Evolutionary conservation across 2,113 vertebrate species (phyloP), one percentile per base, ranked within the genome.

Genomic region (Polypterus senegalus): DNA sequence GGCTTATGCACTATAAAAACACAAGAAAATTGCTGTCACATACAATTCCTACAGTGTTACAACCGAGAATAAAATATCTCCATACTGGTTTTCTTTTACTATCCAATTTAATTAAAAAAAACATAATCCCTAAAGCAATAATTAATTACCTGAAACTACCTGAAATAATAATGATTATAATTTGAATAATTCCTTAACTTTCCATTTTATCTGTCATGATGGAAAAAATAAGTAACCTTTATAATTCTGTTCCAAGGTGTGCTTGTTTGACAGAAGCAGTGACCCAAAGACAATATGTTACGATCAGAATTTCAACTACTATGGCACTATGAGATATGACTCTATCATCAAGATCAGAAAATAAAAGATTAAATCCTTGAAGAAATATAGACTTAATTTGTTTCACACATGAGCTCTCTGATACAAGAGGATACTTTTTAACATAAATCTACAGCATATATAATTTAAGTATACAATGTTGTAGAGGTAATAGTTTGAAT

Each of bases 191-290:
- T 27, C 27, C 27, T 27, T 27, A 27, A 57, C 4, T 57, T 57
- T 10, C 54, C 6, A 55, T 55, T 55, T 8, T 55, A 55, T 55
- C 43, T 55, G 9, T 27, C 54, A 2, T 88, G 83, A 91, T 83
- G 86, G 91, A 93, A 91, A 94, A 94, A 86, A 90, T 88, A 92
- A 98, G 95, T 97, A 97, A 97, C 94, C 94, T 98, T 92, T 93
- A 91, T 89, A 90, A 94, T 93, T 93, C 84, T 88, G 84, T 91
- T 81, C 85, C 74, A 86, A 82, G 77, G 82, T 78, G 81, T 77
- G 74, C 75, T 82, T 86, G 76, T 80, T 80, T 90, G 85, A 89
- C 82, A 77, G 87, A 92, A 74, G 88, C 83, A 85, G 78, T 92
- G 94, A 97, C 91, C 94, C 91, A 82, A 80, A 83, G 88, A 90